Percentiles rank a stretch among this genome's conserved stretches.
Evolutionary conservation across 1,140 invertebrate species (phyloP).

Genomic region (Palaemon carinicauda): DNA sequence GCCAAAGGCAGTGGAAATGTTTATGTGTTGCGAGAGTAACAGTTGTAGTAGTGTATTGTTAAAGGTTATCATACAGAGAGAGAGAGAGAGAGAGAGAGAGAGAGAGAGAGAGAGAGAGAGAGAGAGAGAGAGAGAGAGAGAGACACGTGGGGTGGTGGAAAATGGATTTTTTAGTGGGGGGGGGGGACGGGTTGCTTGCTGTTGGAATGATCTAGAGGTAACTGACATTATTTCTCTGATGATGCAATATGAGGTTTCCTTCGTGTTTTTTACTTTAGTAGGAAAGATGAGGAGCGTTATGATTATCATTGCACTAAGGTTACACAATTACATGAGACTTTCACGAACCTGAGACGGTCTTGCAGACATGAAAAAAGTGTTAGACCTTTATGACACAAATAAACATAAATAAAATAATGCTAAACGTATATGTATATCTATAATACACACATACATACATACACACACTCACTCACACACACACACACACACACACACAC

Average conservation of each 20-base stretch:
- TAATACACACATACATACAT: not conserved
- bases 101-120: not conserved
- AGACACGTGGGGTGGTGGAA: not conserved
- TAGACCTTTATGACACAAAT: not conserved
- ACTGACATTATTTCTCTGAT: not conserved
- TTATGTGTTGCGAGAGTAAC: no score
- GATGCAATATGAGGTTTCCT: not conserved
- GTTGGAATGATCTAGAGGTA: not conserved
- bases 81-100: no score
- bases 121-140: not conserved
- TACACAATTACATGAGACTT: slow-evolving; percentile 53
- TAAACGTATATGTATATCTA: not conserved
- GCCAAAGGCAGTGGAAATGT: no score
- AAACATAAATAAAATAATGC: not conserved
- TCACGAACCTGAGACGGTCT: slow-evolving; percentile 48
- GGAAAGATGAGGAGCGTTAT: slow-evolving; percentile 6
- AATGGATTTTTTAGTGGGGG: no score
- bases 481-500: not conserved
- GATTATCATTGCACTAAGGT: slow-evolving; percentile 54
- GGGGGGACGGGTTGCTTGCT: not conserved
- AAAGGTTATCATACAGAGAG: no score
- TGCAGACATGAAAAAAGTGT: slow-evolving; percentile 21
- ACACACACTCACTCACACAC: not conserved
- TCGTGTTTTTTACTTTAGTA: not conserved
- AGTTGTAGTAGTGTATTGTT: no score